Evolutionary conservation across 2,113 vertebrate species (phyloP).

Genomic region (Rostratula benghalensis): DNA sequence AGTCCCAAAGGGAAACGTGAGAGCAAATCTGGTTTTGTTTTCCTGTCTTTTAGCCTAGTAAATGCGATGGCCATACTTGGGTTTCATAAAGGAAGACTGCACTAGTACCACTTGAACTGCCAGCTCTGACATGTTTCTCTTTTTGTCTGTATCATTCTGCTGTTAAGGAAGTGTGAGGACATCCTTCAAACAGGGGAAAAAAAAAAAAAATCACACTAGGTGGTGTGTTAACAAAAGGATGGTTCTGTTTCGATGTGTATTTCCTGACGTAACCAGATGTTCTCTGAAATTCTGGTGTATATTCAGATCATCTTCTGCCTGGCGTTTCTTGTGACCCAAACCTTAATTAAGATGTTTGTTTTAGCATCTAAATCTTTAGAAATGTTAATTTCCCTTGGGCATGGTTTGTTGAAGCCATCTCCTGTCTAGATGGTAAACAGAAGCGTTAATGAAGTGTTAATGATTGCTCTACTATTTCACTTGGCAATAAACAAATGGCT

Average conservation of each 20-base stretch:
- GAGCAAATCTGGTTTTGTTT: background rate
- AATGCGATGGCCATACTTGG: background rate
- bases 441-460: slow-evolving; percentile 10
- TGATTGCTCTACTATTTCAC: background rate
- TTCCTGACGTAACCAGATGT: background rate
- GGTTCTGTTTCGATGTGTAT: background rate
- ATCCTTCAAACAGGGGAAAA: background rate
- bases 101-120: background rate
- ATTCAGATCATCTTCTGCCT: background rate
- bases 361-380: background rate
- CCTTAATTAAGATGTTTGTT: background rate
- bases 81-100: background rate
- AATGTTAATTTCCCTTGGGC: background rate
- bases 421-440: background rate
- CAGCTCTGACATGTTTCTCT: background rate
- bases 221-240: background rate
- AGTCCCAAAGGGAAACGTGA: background rate
- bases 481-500: background rate
- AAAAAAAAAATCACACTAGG: background rate
- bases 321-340: background rate
- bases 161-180: background rate
- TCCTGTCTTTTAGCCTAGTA: background rate
- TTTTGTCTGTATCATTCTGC: background rate
- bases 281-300: background rate
- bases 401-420: background rate